Conservation (phyloP, 2,797 vertebrate species). For the Gastrophryne carolinensis region DNA sequence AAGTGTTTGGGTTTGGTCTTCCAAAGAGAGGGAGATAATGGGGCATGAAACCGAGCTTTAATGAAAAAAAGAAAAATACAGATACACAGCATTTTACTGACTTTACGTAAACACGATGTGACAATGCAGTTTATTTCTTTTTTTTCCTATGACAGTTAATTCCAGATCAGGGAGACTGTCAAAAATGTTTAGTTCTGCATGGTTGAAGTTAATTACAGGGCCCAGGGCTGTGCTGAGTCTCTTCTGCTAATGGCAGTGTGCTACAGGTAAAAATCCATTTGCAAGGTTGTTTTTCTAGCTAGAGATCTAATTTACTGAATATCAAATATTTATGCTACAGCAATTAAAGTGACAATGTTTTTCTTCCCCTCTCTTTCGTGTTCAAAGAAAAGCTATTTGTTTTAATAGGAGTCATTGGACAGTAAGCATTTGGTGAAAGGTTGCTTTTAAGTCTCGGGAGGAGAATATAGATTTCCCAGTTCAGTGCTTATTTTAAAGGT, state of each 20-base stretch:
- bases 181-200: slow-evolving; percentile 98
- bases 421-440: slow-evolving; percentile 2
- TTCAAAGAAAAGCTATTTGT: slow-evolving; percentile 6
- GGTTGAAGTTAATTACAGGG: slow-evolving; percentile 94
- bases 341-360: slow-evolving; percentile 82
- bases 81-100: slow-evolving; percentile 71
- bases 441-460: slow-evolving; percentile 13
- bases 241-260: slow-evolving; percentile 89
- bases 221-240: slow-evolving; percentile 81
- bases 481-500: background rate
- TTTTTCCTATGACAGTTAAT: slow-evolving; percentile 93
- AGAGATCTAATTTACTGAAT: slow-evolving; percentile 92
- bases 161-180: slow-evolving; percentile 94
- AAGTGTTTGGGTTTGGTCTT: slow-evolving; percentile 77
- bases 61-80: slow-evolving; percentile 64
- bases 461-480: slow-evolving; percentile 9
- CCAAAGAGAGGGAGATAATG: slow-evolving; percentile 81
- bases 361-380: slow-evolving; percentile 40
- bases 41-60: slow-evolving; percentile 67
- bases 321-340: slow-evolving; percentile 90
- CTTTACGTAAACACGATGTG: slow-evolving; percentile 84
- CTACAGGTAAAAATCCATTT: slow-evolving; percentile 94
- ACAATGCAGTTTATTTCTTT: slow-evolving; percentile 91
- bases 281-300: slow-evolving; percentile 84
- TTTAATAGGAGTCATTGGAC: slow-evolving; percentile 20